These are phyloP conservation scores for Ceratina australensis DNA, from an alignment of 1,140 invertebrate genomes.

Conservation along the genomic window DNA sequence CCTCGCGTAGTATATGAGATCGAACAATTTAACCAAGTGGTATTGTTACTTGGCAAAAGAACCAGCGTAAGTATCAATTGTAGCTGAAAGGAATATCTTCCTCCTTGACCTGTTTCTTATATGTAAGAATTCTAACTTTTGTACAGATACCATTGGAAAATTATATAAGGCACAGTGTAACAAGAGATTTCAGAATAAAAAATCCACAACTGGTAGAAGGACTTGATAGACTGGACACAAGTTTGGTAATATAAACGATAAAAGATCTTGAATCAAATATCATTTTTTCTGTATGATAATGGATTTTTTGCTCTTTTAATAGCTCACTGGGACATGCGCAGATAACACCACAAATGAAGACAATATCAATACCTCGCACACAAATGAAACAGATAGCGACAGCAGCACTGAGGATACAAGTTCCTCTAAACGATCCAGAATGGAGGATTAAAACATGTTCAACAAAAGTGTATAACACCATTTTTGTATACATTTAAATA, in stretches of 20 bases:
- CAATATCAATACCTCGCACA: too few species aligned
- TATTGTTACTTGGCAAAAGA: slow-evolving; percentile 81
- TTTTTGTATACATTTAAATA: too few species aligned
- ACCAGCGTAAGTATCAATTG: slow-evolving; percentile 73
- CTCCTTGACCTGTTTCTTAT: neutral
- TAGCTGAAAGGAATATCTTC: neutral
- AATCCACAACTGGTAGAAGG: slow-evolving; percentile 77
- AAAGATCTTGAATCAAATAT: neutral
- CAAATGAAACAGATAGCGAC: too few species aligned
- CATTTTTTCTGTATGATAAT: neutral
- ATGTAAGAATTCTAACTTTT: neutral
- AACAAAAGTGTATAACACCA: too few species aligned
- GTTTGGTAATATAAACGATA: slow-evolving; percentile 60
- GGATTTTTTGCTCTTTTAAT: neutral
- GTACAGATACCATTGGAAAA: slow-evolving; percentile 76
- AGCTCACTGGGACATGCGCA: too few species aligned
- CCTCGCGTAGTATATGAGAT: slow-evolving; percentile 82
- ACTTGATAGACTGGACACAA: slow-evolving; percentile 74
- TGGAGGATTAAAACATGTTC: too few species aligned
- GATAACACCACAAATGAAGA: too few species aligned
- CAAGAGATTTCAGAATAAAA: slow-evolving; percentile 81
- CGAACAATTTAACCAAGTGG: slow-evolving; percentile 82
- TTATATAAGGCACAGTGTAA: slow-evolving; percentile 80
- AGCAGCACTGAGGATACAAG: too few species aligned
- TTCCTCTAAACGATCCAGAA: too few species aligned